A percentile compares a stretch with the other conserved stretches of the same genome.
These are phyloP conservation scores for Danionella cerebrum DNA, from an alignment of 2,113 vertebrate genomes.

Conservation along the genomic window DNA sequence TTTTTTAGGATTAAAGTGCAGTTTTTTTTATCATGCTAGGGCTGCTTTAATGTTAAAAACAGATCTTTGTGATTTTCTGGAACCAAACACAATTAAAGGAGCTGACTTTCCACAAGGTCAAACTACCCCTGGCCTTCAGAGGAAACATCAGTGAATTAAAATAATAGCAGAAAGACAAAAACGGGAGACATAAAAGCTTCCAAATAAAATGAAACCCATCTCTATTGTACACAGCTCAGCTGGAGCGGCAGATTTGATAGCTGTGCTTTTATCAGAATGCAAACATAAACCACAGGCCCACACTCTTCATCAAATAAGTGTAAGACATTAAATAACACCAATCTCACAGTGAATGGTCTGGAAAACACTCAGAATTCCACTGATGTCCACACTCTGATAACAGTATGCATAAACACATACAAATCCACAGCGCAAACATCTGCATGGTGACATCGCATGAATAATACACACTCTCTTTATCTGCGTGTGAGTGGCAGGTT, in stretches of 20 bases:
- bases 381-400: constrained; percentile 35
- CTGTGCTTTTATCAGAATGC: constrained; percentile 17
- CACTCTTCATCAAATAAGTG: constrained; percentile 9
- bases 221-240: constrained; percentile 30
- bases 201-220: constrained; percentile 44
- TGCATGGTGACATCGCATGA: constrained; percentile 12
- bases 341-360: background rate
- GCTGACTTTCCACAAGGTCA: background rate
- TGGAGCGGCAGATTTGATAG: constrained; percentile 25
- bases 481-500: constrained; percentile 47
- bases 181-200: constrained; percentile 33
- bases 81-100: background rate
- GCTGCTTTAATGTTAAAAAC: too few species aligned
- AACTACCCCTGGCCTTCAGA: background rate
- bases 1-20: too few species aligned
- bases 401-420: constrained; percentile 25
- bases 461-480: constrained; percentile 2
- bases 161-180: constrained; percentile 1
- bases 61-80: too few species aligned
- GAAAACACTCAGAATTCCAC: background rate
- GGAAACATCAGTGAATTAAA: background rate
- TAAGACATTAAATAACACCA: constrained; percentile 9
- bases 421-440: constrained; percentile 13
- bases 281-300: constrained; percentile 24
- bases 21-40: too few species aligned